A percentile compares a stretch with the other conserved stretches of the same genome.
Conservation (phyloP, 2,797 vertebrate species). For the Sebastolobus altivelis region DNA sequence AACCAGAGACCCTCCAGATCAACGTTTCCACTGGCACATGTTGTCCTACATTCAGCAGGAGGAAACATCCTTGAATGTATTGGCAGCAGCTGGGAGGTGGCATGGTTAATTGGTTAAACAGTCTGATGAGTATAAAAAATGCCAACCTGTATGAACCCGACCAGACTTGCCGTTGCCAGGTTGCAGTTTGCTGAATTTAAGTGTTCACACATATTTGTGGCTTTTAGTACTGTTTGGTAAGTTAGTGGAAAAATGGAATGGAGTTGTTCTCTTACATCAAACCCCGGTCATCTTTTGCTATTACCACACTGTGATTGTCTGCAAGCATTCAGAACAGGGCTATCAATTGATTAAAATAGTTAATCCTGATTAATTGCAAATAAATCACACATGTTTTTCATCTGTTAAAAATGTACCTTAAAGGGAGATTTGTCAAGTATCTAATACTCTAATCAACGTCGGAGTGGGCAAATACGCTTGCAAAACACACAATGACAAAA, state of each 20-base stretch:
- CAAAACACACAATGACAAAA: too few species aligned
- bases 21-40: constrained; percentile 3
- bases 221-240: constrained; percentile 16
- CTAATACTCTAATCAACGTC: too few species aligned
- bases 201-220: constrained; percentile 50
- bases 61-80: constrained; percentile 5
- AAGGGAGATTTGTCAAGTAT: too few species aligned
- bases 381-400: too few species aligned
- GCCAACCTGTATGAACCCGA: constrained; percentile 50
- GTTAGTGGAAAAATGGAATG: constrained; percentile 13
- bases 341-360: too few species aligned
- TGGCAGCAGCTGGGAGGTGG: constrained; percentile 7
- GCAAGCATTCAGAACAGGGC: not conserved
- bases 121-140: constrained; percentile 24
- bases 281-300: constrained; percentile 7
- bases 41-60: constrained; percentile 1
- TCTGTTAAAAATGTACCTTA: too few species aligned
- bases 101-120: constrained; percentile 35
- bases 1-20: not conserved
- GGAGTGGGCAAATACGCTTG: accelerated
- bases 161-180: constrained; percentile 37
- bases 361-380: too few species aligned
- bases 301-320: not conserved
- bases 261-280: constrained; percentile 8
- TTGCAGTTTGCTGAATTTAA: constrained; percentile 13